Evolutionary conservation across 1,140 invertebrate species (phyloP).

Genomic region (Trachymyrmex septentrionalis): DNA sequence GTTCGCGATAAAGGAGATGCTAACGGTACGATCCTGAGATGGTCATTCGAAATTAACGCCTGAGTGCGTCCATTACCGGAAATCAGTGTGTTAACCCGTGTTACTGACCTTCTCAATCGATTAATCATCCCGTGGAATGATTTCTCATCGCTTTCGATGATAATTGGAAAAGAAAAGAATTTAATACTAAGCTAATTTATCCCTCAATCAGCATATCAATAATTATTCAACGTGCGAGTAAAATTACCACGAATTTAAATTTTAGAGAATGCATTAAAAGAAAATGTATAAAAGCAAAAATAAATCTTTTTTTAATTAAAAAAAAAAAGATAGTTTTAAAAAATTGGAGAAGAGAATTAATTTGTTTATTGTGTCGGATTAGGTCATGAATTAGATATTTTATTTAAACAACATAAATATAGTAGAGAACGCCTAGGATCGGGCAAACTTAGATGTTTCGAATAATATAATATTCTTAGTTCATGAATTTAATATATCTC

Average conservation of each 20-base stretch:
- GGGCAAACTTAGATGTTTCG: no score
- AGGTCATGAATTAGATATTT: neutral
- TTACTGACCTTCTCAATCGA: conserved; percentile 46
- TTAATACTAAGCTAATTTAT: neutral
- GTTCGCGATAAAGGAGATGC: conserved; percentile 59
- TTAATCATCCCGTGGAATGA: conserved; percentile 19
- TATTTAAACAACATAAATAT: neutral
- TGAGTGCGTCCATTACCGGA: conserved; percentile 64
- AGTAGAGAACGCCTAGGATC: no score
- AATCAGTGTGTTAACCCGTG: conserved; percentile 62
- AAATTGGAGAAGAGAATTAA: neutral
- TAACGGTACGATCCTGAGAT: conserved; percentile 61
- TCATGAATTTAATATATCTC: no score
- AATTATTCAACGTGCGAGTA: neutral
- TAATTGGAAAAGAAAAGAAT: neutral
- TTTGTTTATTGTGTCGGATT: neutral
- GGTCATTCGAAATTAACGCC: conserved; percentile 67
- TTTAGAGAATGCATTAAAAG: no score
- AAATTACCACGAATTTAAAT: neutral
- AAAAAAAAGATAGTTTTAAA: neutral
- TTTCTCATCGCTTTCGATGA: conserved; percentile 28
- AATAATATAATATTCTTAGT: no score
- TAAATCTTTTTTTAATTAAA: conserved; percentile 22
- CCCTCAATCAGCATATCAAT: neutral
- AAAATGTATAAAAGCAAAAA: neutral